Evolutionary conservation across 2,113 vertebrate species (phyloP).

Genomic region (Anhinga rufa): DNA sequence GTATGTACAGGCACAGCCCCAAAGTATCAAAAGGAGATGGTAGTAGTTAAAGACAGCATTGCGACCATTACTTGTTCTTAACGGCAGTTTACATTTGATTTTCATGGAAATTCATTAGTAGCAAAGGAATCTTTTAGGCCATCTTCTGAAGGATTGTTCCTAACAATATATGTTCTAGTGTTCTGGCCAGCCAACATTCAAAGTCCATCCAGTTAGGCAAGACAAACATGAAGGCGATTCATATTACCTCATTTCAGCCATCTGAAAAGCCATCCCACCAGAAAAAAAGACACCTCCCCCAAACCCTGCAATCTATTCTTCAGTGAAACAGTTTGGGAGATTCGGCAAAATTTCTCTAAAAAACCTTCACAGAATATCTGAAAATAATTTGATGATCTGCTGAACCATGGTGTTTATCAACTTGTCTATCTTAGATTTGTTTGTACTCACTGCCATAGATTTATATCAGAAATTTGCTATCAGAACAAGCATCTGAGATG

Average conservation of each 20-base stretch:
- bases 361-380: not conserved
- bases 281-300: not conserved
- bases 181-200: not conserved
- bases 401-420: not conserved
- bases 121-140: not conserved
- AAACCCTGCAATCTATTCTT: not conserved
- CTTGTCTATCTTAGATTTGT: not conserved
- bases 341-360: not conserved
- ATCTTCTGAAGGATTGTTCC: not conserved
- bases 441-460: not conserved
- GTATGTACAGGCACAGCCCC: not conserved
- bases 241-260: not conserved
- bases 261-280: not conserved
- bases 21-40: not conserved
- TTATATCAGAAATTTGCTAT: not conserved
- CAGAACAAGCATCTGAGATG: not conserved
- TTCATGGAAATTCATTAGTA: not conserved
- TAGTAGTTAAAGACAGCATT: not conserved
- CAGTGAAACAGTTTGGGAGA: not conserved
- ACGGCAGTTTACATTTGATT: not conserved
- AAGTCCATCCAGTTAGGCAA: not conserved
- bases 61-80: not conserved
- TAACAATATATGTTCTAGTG: not conserved
- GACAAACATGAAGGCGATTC: not conserved
- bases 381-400: not conserved